Percentiles rank a stretch among this genome's conserved stretches.
These are phyloP conservation scores for Gisinianus flammeolus DNA, from an alignment of 2,888 invertebrate genomes.

Conservation along the genomic window DNA sequence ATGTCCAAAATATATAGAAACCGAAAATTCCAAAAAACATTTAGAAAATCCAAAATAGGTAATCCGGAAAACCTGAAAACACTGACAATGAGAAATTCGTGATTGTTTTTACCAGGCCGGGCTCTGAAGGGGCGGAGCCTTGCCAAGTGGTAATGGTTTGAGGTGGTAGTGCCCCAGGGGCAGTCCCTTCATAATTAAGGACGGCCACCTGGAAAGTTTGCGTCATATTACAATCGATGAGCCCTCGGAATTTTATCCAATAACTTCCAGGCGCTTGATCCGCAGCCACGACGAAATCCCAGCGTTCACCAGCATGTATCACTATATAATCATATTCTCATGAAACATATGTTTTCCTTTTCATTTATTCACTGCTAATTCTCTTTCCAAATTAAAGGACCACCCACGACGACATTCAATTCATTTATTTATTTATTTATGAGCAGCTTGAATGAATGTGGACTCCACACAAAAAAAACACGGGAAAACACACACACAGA, in stretches of 20 bases:
- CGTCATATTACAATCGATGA: not conserved
- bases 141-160: conserved; percentile 62
- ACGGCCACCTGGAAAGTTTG: not conserved
- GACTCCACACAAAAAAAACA: too few species aligned
- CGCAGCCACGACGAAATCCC: not conserved
- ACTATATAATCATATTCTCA: not conserved
- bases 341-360: too few species aligned
- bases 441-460: not conserved
- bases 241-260: conserved; percentile 20
- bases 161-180: conserved; percentile 60
- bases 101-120: not conserved
- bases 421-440: too few species aligned
- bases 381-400: too few species aligned
- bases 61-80: too few species aligned
- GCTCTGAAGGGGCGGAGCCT: conserved; percentile 61
- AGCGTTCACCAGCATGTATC: conserved; percentile 16
- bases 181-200: conserved; percentile 67
- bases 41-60: too few species aligned
- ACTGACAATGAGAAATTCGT: too few species aligned
- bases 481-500: too few species aligned
- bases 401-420: too few species aligned
- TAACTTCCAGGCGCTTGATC: not conserved
- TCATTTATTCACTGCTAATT: too few species aligned
- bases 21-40: too few species aligned
- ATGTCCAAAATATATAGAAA: too few species aligned